Evolutionary conservation across 2,888 invertebrate species (phyloP).

Genomic region (Melipona beecheii): DNA sequence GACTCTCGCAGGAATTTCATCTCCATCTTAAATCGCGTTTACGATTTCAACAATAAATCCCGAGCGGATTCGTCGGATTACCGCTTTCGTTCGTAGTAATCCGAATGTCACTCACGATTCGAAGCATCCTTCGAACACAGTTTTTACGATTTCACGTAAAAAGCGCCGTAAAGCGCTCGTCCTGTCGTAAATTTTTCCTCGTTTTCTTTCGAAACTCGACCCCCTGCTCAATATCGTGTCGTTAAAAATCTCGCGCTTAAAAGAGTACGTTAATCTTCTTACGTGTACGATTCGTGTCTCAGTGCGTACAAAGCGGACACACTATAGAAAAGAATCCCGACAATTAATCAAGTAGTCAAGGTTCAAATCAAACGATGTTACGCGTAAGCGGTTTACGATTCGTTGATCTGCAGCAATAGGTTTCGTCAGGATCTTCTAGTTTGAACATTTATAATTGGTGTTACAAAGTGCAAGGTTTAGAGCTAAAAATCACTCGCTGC

Average conservation of each 20-base stretch:
- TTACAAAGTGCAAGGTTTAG: too few species aligned
- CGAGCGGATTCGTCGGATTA: too few species aligned
- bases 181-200: slow-evolving; percentile 26
- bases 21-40: too few species aligned
- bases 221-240: neutral
- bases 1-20: neutral
- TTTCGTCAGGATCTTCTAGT: slow-evolving; percentile 24
- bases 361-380: neutral
- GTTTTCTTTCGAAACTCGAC: neutral
- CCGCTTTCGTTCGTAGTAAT: neutral
- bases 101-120: neutral
- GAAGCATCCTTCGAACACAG: slow-evolving; percentile 1
- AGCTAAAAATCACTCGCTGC: too few species aligned
- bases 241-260: neutral
- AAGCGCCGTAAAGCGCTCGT: neutral
- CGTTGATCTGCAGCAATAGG: slow-evolving; percentile 17
- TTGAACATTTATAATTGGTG: neutral
- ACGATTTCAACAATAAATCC: neutral
- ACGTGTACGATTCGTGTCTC: too few species aligned
- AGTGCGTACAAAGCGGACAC: neutral
- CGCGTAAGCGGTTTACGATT: slow-evolving; percentile 29
- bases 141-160: slow-evolving; percentile 35
- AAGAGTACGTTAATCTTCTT: too few species aligned
- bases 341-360: slow-evolving; percentile 32
- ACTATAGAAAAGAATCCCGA: slow-evolving; percentile 22